Evolutionary conservation across 1,140 invertebrate genomes (phyloP).

Genomic region (Euglossa dilemma): DNA sequence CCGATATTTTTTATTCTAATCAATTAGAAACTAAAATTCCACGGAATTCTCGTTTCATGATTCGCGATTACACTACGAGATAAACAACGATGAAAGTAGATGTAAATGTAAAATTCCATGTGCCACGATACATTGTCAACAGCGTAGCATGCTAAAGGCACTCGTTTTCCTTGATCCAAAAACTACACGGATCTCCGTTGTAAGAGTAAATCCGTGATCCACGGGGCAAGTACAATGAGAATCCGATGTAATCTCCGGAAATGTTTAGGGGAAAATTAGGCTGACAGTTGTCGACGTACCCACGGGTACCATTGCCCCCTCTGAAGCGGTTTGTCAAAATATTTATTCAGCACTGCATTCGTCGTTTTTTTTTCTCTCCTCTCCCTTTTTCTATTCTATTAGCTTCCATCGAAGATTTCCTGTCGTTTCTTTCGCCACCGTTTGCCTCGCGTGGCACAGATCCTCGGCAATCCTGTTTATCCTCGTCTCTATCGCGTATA

Average conservation of each 20-base stretch:
- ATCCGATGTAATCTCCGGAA: constrained; percentile 81
- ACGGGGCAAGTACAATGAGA: constrained; percentile 75
- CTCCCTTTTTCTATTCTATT: constrained; percentile 23
- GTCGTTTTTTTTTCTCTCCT: constrained; percentile 45
- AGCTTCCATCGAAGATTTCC: neutral
- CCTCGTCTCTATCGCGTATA: no score
- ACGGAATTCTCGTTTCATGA: no score
- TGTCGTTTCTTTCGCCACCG: neutral
- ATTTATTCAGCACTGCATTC: constrained; percentile 71
- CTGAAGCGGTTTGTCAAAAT: constrained; percentile 75
- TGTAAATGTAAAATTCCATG: neutral
- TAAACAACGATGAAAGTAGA: no score
- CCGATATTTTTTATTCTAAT: no score
- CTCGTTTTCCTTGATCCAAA: constrained; percentile 58
- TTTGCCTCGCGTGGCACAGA: neutral
- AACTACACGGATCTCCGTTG: constrained; percentile 61
- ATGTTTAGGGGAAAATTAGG: constrained; percentile 82
- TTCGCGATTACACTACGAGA: no score
- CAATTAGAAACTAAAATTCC: no score
- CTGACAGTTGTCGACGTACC: constrained; percentile 79
- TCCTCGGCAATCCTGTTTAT: neutral
- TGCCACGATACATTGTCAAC: neutral
- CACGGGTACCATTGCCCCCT: constrained; percentile 62
- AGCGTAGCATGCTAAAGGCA: neutral
- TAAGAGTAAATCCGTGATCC: constrained; percentile 54